A percentile compares a stretch with the other conserved stretches of the same genome.
These are phyloP conservation scores for Zingel zingel DNA, from an alignment of 2,113 vertebrate genomes.

Conservation along the genomic window DNA sequence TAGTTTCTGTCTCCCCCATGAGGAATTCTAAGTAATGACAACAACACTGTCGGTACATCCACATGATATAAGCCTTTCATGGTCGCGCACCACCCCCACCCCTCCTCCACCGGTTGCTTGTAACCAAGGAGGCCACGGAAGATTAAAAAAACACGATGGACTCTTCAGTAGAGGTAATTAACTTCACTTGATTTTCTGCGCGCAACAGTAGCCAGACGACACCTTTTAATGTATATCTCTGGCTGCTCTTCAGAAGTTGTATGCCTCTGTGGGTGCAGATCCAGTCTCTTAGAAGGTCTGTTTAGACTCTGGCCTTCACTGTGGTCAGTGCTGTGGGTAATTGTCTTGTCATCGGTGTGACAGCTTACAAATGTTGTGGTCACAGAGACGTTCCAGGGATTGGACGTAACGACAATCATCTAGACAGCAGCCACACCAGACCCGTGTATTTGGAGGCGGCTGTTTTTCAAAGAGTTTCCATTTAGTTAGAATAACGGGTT, in stretches of 20 bases:
- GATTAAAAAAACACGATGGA: too few species aligned
- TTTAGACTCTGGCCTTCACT: slow-evolving; percentile 22
- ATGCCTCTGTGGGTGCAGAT: not conserved
- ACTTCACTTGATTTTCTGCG: too few species aligned
- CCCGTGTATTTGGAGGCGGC: slow-evolving; percentile 38
- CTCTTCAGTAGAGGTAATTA: too few species aligned
- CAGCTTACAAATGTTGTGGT: slow-evolving; percentile 59
- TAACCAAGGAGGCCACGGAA: too few species aligned
- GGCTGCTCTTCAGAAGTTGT: slow-evolving; percentile 5
- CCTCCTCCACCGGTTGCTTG: too few species aligned
- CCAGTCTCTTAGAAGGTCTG: not conserved
- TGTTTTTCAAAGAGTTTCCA: slow-evolving; percentile 40
- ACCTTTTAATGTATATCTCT: not conserved
- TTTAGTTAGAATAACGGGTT: slow-evolving; percentile 40
- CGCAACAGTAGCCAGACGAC: too few species aligned
- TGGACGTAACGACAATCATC: slow-evolving; percentile 24
- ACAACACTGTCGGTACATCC: too few species aligned
- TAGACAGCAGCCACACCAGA: slow-evolving; percentile 35
- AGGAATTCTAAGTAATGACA: too few species aligned
- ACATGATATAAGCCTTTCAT: too few species aligned
- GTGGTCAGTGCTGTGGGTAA: slow-evolving; percentile 42
- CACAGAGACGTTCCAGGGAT: slow-evolving; percentile 43
- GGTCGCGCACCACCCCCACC: too few species aligned
- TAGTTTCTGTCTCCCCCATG: too few species aligned
- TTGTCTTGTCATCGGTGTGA: slow-evolving; percentile 42